Percentiles rank a stretch among this genome's conserved stretches.
phyloP scores from a whole-genome alignment of 2,797 vertebrate genomes.

The Diplodus sargus region DNA sequence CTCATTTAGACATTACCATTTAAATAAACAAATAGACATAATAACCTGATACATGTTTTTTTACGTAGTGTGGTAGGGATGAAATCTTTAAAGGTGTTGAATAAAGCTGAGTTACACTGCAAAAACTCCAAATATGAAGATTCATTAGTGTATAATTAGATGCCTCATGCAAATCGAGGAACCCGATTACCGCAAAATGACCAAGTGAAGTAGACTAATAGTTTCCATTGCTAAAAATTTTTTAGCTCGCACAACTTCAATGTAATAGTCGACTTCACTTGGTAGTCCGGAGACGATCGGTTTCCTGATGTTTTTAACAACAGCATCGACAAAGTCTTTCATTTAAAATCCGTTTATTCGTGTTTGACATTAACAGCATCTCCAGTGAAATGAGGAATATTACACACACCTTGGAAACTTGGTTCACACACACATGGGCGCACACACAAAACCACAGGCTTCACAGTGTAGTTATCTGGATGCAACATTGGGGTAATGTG shows the following conservation, averaged over 20 bases:
- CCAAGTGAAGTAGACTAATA: no score
- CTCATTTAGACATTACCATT: neutral
- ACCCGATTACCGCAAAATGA: no score
- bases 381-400: neutral
- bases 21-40: neutral
- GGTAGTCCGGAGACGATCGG: no score
- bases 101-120: neutral
- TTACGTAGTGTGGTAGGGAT: neutral
- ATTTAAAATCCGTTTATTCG: slow-evolving; percentile 51
- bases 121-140: neutral
- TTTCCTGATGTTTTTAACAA: neutral
- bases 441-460: slow-evolving; percentile 70
- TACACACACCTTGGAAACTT: slow-evolving; percentile 49
- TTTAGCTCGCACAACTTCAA: no score
- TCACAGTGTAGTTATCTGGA: slow-evolving; percentile 79
- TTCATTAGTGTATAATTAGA: neutral
- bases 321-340: neutral
- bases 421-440: slow-evolving; percentile 23
- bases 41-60: neutral
- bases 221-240: no score
- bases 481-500: slow-evolving; percentile 79
- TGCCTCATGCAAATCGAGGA: neutral
- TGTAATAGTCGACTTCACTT: no score
- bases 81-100: neutral
- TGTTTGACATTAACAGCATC: slow-evolving; percentile 1